These are phyloP conservation scores for Alauda arvensis DNA, from an alignment of 2,797 vertebrate genomes.

Conservation along the genomic window DNA sequence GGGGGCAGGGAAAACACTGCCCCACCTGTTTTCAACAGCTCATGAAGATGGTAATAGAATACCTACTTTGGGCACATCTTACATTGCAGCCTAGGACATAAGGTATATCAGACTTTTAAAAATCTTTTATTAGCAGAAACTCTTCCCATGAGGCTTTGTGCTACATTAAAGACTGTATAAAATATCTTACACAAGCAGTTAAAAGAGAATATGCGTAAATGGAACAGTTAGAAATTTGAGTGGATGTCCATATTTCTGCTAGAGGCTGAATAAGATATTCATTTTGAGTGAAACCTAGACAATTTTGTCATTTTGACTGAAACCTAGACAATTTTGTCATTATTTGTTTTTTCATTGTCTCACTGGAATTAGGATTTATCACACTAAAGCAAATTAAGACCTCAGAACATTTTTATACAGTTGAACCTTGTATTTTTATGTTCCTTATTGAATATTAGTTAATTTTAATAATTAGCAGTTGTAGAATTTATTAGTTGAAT, in stretches of 20 bases:
- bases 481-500: neutral
- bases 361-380: neutral
- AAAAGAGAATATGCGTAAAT: neutral
- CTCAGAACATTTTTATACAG: neutral
- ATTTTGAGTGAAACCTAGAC: neutral
- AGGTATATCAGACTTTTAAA: neutral
- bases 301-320: neutral
- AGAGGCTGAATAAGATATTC: neutral
- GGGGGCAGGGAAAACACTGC: too few species aligned
- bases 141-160: rapidly evolving
- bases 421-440: neutral
- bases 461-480: neutral
- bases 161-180: neutral
- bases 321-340: neutral
- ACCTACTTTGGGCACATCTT: too few species aligned
- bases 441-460: neutral
- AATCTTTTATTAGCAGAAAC: neutral
- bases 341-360: neutral
- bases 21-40: too few species aligned
- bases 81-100: neutral
- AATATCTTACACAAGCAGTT: neutral
- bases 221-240: neutral
- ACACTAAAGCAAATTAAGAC: neutral
- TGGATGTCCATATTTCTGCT: neutral
- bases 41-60: too few species aligned